These are phyloP conservation scores for Probosciger aterrimus DNA, from an alignment of 2,113 vertebrate species.

Conservation along the genomic window DNA sequence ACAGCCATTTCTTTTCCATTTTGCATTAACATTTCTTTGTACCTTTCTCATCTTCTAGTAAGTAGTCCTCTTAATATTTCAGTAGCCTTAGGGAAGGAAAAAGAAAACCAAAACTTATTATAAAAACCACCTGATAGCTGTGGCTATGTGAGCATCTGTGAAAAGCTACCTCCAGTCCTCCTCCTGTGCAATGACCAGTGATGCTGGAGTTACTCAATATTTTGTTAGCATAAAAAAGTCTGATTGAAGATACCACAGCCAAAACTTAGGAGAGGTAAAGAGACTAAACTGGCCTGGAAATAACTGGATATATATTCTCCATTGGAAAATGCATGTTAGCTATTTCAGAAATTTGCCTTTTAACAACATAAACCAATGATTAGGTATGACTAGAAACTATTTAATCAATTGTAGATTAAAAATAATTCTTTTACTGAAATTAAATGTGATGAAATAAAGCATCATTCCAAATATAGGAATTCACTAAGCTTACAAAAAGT, in stretches of 20 bases:
- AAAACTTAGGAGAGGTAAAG: not conserved
- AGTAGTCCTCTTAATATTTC: not conserved
- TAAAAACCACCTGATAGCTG: not conserved
- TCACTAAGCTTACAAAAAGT: not conserved
- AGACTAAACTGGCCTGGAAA: not conserved
- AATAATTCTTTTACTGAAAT: not conserved
- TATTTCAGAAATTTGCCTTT: not conserved
- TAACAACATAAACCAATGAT: not conserved
- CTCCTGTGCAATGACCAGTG: not conserved
- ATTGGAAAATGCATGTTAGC: not conserved
- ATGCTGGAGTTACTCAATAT: not conserved
- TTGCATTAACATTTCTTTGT: not conserved
- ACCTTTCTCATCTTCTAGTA: not conserved
- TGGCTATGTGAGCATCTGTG: not conserved
- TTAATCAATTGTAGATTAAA: not conserved
- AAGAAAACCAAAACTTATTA: not conserved
- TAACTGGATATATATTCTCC: not conserved
- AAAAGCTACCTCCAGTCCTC: not conserved
- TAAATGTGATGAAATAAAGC: not conserved
- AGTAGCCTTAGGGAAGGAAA: not conserved
- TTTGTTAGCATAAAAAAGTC: not conserved
- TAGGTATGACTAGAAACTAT: not conserved
- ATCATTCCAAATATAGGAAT: not conserved
- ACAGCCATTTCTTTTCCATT: not conserved
- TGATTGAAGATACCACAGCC: not conserved